Percentiles rank a stretch among this genome's conserved stretches.
Conservation (phyloP, 2,797 vertebrate genomes). For the Oceanodroma leucorhoa region DNA sequence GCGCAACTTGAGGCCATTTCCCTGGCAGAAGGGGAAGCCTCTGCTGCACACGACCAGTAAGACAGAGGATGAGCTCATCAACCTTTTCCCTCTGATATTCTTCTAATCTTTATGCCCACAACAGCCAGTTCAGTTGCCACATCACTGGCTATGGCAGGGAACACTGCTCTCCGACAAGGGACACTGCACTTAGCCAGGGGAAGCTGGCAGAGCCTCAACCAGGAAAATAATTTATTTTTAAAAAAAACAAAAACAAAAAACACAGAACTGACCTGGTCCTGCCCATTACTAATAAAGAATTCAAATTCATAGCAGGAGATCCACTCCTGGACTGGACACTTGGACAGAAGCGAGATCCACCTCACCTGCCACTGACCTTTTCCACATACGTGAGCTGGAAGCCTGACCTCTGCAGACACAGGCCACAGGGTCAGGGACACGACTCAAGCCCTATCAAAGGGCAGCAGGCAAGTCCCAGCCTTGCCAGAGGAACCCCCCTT, state of each 20-base stretch:
- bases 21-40: background rate
- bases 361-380: background rate
- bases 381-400: background rate
- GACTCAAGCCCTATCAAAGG: background rate
- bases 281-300: background rate
- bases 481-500: background rate
- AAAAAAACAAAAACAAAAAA: background rate
- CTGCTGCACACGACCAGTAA: background rate
- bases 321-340: background rate
- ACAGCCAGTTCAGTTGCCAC: background rate
- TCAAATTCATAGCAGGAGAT: background rate
- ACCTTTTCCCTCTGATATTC: background rate
- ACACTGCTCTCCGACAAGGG: background rate
- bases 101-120: background rate
- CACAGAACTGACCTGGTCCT: background rate
- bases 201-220: background rate
- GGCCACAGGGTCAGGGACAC: rapidly evolving
- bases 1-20: too few relatives aligned
- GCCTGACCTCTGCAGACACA: background rate
- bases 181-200: too few relatives aligned
- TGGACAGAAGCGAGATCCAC: background rate
- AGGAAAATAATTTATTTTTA: background rate
- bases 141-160: background rate
- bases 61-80: background rate
- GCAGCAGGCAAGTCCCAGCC: background rate